Evolutionary conservation across 2,888 invertebrate genomes (phyloP).

Genomic region (Kuschelorhynchus macadamiae): DNA sequence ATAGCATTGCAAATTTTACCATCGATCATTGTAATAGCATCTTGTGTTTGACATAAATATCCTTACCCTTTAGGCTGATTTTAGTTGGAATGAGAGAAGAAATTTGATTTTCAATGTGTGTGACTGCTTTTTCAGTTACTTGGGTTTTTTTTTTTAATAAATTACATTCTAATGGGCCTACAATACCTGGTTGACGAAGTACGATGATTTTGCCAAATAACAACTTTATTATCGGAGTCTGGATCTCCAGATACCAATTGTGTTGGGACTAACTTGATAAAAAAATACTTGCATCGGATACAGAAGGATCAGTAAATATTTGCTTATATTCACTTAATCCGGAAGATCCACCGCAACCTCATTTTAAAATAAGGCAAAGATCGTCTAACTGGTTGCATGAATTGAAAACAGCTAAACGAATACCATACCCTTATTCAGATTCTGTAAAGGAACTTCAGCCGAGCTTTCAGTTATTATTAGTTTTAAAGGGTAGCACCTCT

Average conservation of each 20-base stretch:
- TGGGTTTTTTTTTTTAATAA: slow-evolving; percentile 26
- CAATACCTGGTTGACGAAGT: slow-evolving; percentile 57
- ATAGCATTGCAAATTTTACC: no score
- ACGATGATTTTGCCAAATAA: slow-evolving; percentile 54
- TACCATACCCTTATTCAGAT: slow-evolving; percentile 15
- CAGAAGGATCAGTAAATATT: slow-evolving; percentile 52
- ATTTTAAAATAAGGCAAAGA: slow-evolving; percentile 5
- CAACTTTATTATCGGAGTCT: not conserved
- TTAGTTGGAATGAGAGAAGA: no score
- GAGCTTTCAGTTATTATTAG: slow-evolving; percentile 12
- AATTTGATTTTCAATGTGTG: no score
- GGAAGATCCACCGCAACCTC: slow-evolving; percentile 10
- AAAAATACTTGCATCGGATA: no score
- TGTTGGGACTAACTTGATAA: slow-evolving; percentile 58
- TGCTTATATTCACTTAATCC: slow-evolving; percentile 17
- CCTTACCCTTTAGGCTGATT: no score
- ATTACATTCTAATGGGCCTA: slow-evolving; percentile 57
- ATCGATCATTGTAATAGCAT: no score
- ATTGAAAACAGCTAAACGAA: slow-evolving; percentile 9
- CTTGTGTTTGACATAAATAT: no score
- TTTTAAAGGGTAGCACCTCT: slow-evolving; percentile 17
- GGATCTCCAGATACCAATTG: slow-evolving; percentile 56
- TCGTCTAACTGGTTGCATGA: not conserved
- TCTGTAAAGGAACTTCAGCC: slow-evolving; percentile 25
- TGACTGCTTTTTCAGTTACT: not conserved